A percentile compares a stretch with the other conserved stretches of the same genome.
These are phyloP conservation scores for Parelbella ahira DNA, from an alignment of 2,888 invertebrate species.

Conservation along the genomic window DNA sequence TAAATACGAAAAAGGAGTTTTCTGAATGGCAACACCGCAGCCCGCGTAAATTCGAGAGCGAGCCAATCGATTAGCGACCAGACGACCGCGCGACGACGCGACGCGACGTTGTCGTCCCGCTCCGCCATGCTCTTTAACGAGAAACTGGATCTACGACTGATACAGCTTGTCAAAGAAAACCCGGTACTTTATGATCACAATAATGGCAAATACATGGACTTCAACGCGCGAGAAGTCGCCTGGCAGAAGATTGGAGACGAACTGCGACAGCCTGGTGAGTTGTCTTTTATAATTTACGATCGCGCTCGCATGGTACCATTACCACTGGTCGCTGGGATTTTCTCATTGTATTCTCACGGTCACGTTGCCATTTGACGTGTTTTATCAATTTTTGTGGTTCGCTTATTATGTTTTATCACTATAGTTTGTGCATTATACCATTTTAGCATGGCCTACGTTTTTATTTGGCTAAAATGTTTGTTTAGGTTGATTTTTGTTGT, in stretches of 20 bases:
- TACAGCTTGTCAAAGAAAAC: constrained; percentile 53
- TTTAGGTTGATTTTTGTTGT: no score
- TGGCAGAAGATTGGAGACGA: constrained; percentile 74
- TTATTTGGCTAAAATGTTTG: no score
- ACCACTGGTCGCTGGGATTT: constrained; percentile 1
- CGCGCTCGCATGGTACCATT: constrained; percentile 24
- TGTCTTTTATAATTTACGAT: constrained; percentile 42
- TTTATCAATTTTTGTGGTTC: no score
- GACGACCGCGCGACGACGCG: constrained; percentile 26
- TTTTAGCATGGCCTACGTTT: no score
- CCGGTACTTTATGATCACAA: constrained; percentile 60
- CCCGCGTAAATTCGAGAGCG: constrained; percentile 22
- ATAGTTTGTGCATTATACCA: no score
- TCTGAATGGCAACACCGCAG: constrained; percentile 26
- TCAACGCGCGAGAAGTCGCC: constrained; percentile 63
- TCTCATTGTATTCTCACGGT: constrained; percentile 2
- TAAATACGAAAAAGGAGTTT: no score
- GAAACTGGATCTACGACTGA: constrained; percentile 54
- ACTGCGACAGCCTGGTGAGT: constrained; percentile 60
- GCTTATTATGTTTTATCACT: constrained; percentile 1
- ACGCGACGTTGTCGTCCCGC: constrained; percentile 30
- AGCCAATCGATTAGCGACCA: constrained; percentile 23
- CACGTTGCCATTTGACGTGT: no score
- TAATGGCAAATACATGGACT: constrained; percentile 64
- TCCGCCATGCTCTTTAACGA: constrained; percentile 38